Evolutionary conservation across 2,888 invertebrate genomes (phyloP).

Genomic region (Argyra leucocephala): DNA sequence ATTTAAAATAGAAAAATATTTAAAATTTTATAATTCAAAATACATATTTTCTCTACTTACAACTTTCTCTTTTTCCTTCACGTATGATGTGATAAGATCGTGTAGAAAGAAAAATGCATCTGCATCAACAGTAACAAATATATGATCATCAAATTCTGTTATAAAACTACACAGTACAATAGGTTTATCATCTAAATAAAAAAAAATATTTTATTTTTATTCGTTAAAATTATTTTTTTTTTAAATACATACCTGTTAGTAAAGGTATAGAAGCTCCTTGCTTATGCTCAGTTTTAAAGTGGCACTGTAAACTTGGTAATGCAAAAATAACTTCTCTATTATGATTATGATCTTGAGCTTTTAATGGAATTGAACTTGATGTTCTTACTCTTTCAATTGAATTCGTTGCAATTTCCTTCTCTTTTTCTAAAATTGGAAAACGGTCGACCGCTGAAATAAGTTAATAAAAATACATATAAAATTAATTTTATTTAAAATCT

Average conservation of each 20-base stretch:
- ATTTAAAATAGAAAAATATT: neutral
- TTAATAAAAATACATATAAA: no score
- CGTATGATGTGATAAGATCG: conserved; percentile 90
- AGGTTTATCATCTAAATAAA: conserved; percentile 61
- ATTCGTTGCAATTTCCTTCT: conserved; percentile 52
- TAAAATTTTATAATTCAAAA: neutral
- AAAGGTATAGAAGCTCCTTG: conserved; percentile 68
- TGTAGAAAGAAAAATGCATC: conserved; percentile 97
- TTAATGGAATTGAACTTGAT: conserved; percentile 44
- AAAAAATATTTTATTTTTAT: neutral
- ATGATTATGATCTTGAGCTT: conserved; percentile 69
- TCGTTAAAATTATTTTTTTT: neutral
- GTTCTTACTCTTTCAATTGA: conserved; percentile 50
- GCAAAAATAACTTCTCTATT: conserved; percentile 94
- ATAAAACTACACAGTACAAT: conserved; percentile 93
- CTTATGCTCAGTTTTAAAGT: conserved; percentile 84
- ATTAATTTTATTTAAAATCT: neutral
- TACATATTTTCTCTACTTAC: conserved; percentile 43
- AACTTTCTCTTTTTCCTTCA: conserved; percentile 83
- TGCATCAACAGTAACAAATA: conserved; percentile 95
- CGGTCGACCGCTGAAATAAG: conserved; percentile 71
- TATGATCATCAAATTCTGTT: conserved; percentile 97
- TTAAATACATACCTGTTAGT: conserved; percentile 46
- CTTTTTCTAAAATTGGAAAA: conserved; percentile 80
- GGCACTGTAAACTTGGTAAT: conserved; percentile 82